A percentile compares a stretch with the other conserved stretches of the same genome.
phyloP scores from a whole-genome alignment of 2,113 vertebrate genomes.

The Urocitellus parryii region DNA sequence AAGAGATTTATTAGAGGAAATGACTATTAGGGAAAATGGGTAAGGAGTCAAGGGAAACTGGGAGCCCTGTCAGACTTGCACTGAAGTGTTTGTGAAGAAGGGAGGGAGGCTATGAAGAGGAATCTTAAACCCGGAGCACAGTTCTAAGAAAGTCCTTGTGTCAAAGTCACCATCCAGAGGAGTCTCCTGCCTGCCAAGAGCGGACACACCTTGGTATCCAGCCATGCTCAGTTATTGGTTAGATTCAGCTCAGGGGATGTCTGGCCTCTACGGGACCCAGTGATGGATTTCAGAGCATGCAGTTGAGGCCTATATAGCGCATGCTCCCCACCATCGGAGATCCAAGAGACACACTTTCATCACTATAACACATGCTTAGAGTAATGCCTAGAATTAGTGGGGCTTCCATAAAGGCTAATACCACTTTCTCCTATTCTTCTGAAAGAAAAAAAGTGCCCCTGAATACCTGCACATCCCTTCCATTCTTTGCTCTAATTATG shows the following conservation, averaged over 20 bases:
- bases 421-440: neutral
- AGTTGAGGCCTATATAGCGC: neutral
- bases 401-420: neutral
- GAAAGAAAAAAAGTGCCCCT: conserved; percentile 9
- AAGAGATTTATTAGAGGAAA: neutral
- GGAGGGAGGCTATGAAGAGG: neutral
- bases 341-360: neutral
- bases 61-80: neutral
- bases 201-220: neutral
- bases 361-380: neutral
- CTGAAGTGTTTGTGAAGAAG: neutral
- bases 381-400: neutral
- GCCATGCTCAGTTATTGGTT: neutral
- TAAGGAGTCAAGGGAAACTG: neutral
- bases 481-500: conserved; percentile 53
- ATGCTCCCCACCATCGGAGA: neutral
- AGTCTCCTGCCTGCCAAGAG: neutral
- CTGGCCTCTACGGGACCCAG: neutral
- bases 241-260: neutral
- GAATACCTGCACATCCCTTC: neutral
- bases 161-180: neutral
- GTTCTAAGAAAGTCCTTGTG: neutral
- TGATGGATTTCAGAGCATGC: neutral
- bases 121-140: neutral
- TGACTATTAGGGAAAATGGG: neutral